Evolutionary conservation across 2,888 invertebrate species (phyloP).

Genomic region (Drosophila mercatorum): DNA sequence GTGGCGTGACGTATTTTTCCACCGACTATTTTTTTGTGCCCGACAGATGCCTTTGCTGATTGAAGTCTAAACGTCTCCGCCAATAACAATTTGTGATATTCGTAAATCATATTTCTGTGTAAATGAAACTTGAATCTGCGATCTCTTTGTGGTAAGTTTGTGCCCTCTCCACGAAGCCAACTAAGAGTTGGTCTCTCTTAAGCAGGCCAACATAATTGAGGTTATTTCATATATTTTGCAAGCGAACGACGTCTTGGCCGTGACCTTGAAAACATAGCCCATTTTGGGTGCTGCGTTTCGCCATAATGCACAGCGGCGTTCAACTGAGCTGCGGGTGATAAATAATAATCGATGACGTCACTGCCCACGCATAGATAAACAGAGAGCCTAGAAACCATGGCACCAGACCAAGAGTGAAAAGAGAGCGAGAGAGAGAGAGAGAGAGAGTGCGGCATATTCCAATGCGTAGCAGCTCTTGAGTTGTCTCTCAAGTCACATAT

Average conservation of each 20-base stretch:
- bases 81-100: background rate
- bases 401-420: background rate
- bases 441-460: background rate
- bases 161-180: slow-evolving; percentile 24
- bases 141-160: slow-evolving; percentile 16
- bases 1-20: slow-evolving; percentile 8
- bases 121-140: background rate
- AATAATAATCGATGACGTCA: slow-evolving; percentile 59
- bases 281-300: slow-evolving; percentile 19
- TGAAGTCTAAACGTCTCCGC: slow-evolving; percentile 15
- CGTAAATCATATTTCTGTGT: background rate
- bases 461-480: slow-evolving; percentile 15
- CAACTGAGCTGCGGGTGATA: slow-evolving; percentile 1
- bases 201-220: slow-evolving; percentile 28
- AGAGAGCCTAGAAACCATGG: slow-evolving; percentile 31
- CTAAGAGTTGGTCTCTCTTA: slow-evolving; percentile 4
- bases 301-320: slow-evolving; percentile 8
- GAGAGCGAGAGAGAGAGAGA: background rate
- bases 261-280: slow-evolving; percentile 44
- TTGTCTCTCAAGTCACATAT: background rate
- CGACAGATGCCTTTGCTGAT: slow-evolving; percentile 43
- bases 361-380: slow-evolving; percentile 37
- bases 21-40: background rate
- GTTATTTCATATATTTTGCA: slow-evolving; percentile 18
- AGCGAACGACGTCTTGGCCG: slow-evolving; percentile 14